Percentiles rank a stretch among this genome's conserved stretches.
phyloP scores from a whole-genome alignment of 2,797 vertebrate species.

The Sebastes flavidus region DNA sequence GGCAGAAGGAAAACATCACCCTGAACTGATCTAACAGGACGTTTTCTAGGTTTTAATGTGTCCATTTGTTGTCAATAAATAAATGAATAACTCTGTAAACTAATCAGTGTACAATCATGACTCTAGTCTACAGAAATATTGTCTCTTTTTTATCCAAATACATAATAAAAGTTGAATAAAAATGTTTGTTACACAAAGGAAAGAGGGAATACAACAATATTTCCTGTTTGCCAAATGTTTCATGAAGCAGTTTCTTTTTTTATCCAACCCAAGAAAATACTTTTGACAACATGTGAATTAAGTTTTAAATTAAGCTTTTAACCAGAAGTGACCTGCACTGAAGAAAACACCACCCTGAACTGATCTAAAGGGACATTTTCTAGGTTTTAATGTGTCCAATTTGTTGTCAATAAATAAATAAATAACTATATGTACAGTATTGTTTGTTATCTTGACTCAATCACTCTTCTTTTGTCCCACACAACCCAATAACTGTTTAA shows the following conservation, averaged over 20 bases:
- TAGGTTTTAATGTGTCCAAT: neutral
- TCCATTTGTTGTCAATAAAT: neutral
- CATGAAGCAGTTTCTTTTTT: neutral
- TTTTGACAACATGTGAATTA: neutral
- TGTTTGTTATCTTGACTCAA: neutral
- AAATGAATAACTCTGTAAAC: neutral
- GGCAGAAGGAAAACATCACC: neutral
- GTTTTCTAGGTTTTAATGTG: neutral
- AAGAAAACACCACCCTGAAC: neutral
- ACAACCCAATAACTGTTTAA: neutral
- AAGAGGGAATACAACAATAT: neutral
- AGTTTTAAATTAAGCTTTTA: neutral
- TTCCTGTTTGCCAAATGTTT: neutral
- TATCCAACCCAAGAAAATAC: accelerated
- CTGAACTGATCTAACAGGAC: neutral
- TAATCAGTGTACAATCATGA: too few species aligned
- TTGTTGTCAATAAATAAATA: neutral
- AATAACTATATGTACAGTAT: neutral
- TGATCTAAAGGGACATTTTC: neutral
- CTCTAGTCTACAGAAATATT: neutral
- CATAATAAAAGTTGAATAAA: accelerated
- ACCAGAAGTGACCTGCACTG: neutral
- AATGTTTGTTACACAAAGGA: neutral
- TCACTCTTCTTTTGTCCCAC: neutral
- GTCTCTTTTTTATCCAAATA: neutral